A percentile compares a stretch with the other conserved stretches of the same genome.
Evolutionary conservation across 2,888 invertebrate species (phyloP).

Genomic region (Phasia obesa): DNA sequence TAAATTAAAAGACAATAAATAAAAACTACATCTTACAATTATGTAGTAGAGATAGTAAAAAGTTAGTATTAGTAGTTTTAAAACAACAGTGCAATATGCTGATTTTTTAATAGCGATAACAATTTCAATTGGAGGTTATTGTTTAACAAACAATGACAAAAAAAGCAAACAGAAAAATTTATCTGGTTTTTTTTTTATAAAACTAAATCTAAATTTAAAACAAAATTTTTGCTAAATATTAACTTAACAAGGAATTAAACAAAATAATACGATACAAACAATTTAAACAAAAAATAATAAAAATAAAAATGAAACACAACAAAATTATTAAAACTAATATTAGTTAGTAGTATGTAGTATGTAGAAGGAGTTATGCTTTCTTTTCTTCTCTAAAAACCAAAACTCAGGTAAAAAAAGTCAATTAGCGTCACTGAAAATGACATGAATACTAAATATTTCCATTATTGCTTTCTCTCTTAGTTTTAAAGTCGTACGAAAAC

Average conservation of each 20-base stretch:
- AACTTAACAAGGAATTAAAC: constrained; percentile 51
- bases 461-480: neutral
- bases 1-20: constrained; percentile 47
- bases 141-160: constrained; percentile 38
- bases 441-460: constrained; percentile 52
- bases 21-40: constrained; percentile 53
- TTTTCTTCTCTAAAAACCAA: constrained; percentile 4
- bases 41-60: constrained; percentile 4
- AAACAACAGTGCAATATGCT: constrained; percentile 62
- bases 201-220: constrained; percentile 30
- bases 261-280: constrained; percentile 34
- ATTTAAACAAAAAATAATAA: constrained; percentile 6
- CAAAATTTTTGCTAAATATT: constrained; percentile 24
- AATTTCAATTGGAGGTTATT: constrained; percentile 55
- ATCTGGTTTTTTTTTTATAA: constrained; percentile 6
- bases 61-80: constrained; percentile 54
- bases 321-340: constrained; percentile 15
- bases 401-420: constrained; percentile 45
- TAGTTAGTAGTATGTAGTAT: constrained; percentile 1
- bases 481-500: neutral
- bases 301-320: too few species aligned
- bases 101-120: constrained; percentile 52
- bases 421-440: constrained; percentile 46
- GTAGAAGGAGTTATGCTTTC: constrained; percentile 1
- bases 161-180: neutral